Evolutionary conservation across 2,888 invertebrate species (phyloP).

Genomic region (Meteorus cinctellus): DNA sequence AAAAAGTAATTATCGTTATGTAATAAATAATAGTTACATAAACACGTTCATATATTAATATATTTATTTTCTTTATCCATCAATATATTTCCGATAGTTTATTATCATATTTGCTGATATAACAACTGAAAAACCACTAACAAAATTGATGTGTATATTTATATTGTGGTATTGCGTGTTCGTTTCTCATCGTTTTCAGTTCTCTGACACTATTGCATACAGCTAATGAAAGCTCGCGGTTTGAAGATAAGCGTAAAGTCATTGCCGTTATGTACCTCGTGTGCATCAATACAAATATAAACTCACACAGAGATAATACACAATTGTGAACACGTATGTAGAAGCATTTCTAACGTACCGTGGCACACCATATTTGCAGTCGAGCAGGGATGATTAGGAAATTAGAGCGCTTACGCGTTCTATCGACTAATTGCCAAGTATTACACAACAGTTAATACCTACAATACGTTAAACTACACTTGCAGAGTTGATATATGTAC

Average conservation of each 20-base stretch:
- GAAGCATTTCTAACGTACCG: not conserved
- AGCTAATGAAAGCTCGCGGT: not conserved
- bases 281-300: not conserved
- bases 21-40: not conserved
- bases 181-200: not conserved
- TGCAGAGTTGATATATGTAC: not conserved
- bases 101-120: not conserved
- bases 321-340: not conserved
- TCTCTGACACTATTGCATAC: not conserved
- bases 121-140: not conserved
- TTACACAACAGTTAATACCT: constrained; percentile 36
- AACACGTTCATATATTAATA: not conserved
- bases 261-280: not conserved
- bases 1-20: not conserved
- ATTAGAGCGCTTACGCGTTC: constrained; percentile 52
- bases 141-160: not conserved
- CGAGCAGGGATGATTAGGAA: constrained; percentile 51
- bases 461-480: not conserved
- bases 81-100: not conserved
- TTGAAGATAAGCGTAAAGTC: constrained; percentile 2
- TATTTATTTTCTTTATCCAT: not conserved
- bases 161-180: constrained; percentile 2
- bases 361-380: not conserved
- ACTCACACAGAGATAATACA: not conserved
- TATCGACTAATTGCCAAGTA: constrained; percentile 52